Evolutionary conservation across 2,888 invertebrate species (phyloP), one percentile per base, ranked within the genome.

Genomic region (Leucoma salicis): DNA sequence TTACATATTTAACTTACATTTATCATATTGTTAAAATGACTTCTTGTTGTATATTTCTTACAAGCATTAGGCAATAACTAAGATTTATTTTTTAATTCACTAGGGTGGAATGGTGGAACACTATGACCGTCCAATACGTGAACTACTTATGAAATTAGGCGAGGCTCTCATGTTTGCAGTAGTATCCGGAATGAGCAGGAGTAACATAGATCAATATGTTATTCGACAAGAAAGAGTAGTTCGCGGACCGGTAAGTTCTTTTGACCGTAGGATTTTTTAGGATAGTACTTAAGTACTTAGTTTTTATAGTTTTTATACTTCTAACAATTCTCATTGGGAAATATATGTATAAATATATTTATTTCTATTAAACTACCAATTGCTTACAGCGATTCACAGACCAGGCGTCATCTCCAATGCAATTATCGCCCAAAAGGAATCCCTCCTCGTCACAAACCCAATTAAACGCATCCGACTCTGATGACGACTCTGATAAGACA

Each of bases 131-230:
- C 13, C 49, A 0, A 47, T 51, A 11, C 62, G 57, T 6, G 37
- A 53, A 11, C 37, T 59, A 39, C 25, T 71, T 14, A 12, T 63
- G 14, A 41, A 55, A 0, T 50, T 76, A 11, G 50, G 58, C 14
- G 50, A 48, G 33, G 64, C 57, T 13, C 66, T 63, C 42, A 28
- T 74, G 34, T 56, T 59, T 28, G 57, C 45, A 5, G 39, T 65
- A 1, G 39, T 62, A 33, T 50, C 53, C 39, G 65, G 58, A 14
- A 21, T 73, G 24, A 25, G 41, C 2, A 33, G 47, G 21, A 53
- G 66, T 3, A 46, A 63, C 14, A 52, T 75, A 18, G 57, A 52
- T n/a, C 70, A 65, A 34, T 70, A 61, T 42, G 33, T 75, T 7
- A 53, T 52, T 0, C 57, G 55, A 7, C 35, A 48, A 7, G 50